Conservation (phyloP, 2,888 invertebrate species). For the Ophioninae sp. region DNA sequence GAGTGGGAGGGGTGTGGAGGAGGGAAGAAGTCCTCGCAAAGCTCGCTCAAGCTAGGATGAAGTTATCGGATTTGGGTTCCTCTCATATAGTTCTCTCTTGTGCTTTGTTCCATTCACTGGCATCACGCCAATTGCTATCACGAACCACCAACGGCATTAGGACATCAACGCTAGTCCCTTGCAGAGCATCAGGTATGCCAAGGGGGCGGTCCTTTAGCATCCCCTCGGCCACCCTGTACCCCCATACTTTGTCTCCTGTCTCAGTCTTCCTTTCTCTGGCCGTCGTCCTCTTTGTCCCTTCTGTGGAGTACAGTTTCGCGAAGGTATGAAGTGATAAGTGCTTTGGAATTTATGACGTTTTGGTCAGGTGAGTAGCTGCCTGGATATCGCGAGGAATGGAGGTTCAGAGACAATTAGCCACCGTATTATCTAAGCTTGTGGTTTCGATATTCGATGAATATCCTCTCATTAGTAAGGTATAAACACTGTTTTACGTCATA, state of each 20-base stretch:
- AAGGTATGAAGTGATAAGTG: slow-evolving; percentile 15
- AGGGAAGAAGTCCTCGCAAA: slow-evolving; percentile 53
- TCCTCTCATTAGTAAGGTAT: background rate
- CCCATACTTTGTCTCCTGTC: background rate
- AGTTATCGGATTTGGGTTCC: slow-evolving; percentile 64
- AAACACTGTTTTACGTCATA: background rate
- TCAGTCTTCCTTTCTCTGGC: slow-evolving; percentile 41
- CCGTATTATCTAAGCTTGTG: background rate
- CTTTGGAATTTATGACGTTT: slow-evolving; percentile 38
- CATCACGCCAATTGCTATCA: slow-evolving; percentile 71
- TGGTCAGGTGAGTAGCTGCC: background rate
- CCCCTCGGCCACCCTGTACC: slow-evolving; percentile 21
- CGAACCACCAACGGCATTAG: slow-evolving; percentile 55
- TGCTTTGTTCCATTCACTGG: slow-evolving; percentile 77
- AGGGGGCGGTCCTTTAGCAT: slow-evolving; percentile 24
- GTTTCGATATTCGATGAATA: background rate
- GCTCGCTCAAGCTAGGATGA: slow-evolving; percentile 62
- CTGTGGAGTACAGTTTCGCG: slow-evolving; percentile 23
- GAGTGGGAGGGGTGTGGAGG: slow-evolving; percentile 24
- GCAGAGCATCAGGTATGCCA: slow-evolving; percentile 54
- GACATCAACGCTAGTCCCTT: slow-evolving; percentile 56
- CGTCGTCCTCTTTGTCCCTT: slow-evolving; percentile 15
- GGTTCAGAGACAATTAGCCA: background rate
- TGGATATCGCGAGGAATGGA: slow-evolving; percentile 3
- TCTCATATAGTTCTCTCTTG: slow-evolving; percentile 51